Evolutionary conservation across 64 coral and sea anemone genomes (phyloP).

Genomic region (Stylophora pistillata): DNA sequence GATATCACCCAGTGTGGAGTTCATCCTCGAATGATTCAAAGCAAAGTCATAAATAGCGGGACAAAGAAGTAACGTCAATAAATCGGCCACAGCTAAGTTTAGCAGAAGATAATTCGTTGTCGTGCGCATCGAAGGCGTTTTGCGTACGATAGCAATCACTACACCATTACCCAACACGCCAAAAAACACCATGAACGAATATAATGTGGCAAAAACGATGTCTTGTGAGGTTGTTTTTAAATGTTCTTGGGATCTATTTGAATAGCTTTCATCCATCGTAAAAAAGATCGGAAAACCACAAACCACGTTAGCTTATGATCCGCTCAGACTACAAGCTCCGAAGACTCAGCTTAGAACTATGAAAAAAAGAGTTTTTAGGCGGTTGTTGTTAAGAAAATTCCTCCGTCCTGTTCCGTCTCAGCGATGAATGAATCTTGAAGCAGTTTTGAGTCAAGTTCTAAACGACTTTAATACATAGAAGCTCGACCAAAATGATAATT

Average conservation of each 20-base stretch:
- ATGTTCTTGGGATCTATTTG: not conserved
- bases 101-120: slow-evolving; percentile 34
- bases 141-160: slow-evolving; percentile 17
- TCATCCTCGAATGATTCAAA: not conserved
- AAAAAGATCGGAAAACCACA: not conserved
- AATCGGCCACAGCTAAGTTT: slow-evolving; percentile 43
- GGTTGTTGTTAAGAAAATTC: not conserved
- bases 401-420: not conserved
- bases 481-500: too few relatives aligned
- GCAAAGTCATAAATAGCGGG: slow-evolving; percentile 17
- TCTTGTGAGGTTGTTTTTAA: not conserved
- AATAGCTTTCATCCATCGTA: not conserved
- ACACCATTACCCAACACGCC: slow-evolving; percentile 32
- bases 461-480: too few relatives aligned
- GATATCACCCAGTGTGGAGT: not conserved
- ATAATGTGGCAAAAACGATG: slow-evolving; percentile 26
- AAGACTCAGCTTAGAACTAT: not conserved
- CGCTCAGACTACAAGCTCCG: not conserved
- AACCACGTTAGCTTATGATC: not conserved
- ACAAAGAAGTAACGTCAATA: slow-evolving; percentile 30
- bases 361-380: not conserved
- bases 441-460: too few relatives aligned
- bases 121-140: slow-evolving; percentile 29
- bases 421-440: not conserved
- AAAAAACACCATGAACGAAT: slow-evolving; percentile 37